phyloP scores from a whole-genome alignment of 2,888 invertebrate species.

The Tachystola acroxantha region DNA sequence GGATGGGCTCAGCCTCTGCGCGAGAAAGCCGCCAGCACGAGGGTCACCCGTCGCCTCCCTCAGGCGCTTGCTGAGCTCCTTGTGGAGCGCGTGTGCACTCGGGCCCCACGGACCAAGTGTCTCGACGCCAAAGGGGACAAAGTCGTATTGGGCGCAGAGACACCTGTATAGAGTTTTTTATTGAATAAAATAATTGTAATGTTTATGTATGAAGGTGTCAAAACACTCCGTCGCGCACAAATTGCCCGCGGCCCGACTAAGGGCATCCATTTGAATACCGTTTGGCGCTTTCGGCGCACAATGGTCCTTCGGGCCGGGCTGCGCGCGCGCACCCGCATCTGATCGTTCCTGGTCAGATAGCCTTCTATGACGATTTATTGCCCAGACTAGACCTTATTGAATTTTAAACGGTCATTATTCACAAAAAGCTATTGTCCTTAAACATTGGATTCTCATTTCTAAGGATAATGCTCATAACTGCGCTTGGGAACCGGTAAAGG shows the following conservation, averaged over 20 bases:
- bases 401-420: constrained; percentile 64
- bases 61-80: too few relatives aligned
- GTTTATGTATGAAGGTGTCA: constrained; percentile 74
- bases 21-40: too few relatives aligned
- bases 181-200: too few relatives aligned
- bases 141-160: too few relatives aligned
- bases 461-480: constrained; percentile 24
- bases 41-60: too few relatives aligned
- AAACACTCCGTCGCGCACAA: constrained; percentile 63
- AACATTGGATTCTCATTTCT: constrained; percentile 15
- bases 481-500: constrained; percentile 19
- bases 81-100: too few relatives aligned
- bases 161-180: too few relatives aligned
- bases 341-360: constrained; percentile 69
- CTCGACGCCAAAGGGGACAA: too few relatives aligned
- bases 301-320: constrained; percentile 32
- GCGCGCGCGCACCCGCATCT: constrained; percentile 52
- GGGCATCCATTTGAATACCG: constrained; percentile 69
- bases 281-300: constrained; percentile 39
- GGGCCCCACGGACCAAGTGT: too few relatives aligned
- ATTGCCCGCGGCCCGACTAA: constrained; percentile 56
- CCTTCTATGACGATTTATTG: constrained; percentile 74
- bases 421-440: constrained; percentile 50
- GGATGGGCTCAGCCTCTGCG: too few relatives aligned
- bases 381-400: constrained; percentile 55